Evolutionary conservation across 1,140 invertebrate genomes (phyloP).

Genomic region (Ooceraea biroi): DNA sequence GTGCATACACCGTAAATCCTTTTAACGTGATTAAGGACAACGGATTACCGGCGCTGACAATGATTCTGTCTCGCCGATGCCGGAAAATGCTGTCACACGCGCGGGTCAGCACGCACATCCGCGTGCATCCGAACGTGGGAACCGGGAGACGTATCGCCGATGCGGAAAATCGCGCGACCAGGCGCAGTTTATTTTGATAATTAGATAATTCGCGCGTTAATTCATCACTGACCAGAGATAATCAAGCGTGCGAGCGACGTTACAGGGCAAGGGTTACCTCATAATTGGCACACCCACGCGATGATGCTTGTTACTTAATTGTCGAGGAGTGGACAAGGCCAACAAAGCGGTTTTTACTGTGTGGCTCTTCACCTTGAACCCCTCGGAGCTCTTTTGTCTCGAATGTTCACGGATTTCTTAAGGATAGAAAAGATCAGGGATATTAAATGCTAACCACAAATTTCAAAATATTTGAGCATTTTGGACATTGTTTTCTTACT

Average conservation of each 20-base stretch:
- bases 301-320: conserved; percentile 79
- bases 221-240: conserved; percentile 52
- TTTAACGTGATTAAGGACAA: conserved; percentile 4
- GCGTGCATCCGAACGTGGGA: conserved; percentile 27
- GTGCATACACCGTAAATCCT: conserved; percentile 8
- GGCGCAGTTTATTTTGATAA: conserved; percentile 51
- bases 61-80: conserved; percentile 12
- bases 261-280: conserved; percentile 79
- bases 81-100: conserved; percentile 43
- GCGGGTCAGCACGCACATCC: no score
- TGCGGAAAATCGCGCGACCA: conserved; percentile 32
- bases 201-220: conserved; percentile 67
- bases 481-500: not conserved
- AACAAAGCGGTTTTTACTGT: not conserved
- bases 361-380: conserved; percentile 32
- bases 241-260: conserved; percentile 69
- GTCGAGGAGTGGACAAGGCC: conserved; percentile 37
- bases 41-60: conserved; percentile 5
- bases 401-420: not conserved
- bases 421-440: no score
- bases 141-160: conserved; percentile 27
- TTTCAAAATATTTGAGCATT: not conserved
- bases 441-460: not conserved
- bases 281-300: conserved; percentile 81
- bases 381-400: not conserved